Conservation (phyloP, 2,113 vertebrate species). For the Percopsis transmontana region DNA sequence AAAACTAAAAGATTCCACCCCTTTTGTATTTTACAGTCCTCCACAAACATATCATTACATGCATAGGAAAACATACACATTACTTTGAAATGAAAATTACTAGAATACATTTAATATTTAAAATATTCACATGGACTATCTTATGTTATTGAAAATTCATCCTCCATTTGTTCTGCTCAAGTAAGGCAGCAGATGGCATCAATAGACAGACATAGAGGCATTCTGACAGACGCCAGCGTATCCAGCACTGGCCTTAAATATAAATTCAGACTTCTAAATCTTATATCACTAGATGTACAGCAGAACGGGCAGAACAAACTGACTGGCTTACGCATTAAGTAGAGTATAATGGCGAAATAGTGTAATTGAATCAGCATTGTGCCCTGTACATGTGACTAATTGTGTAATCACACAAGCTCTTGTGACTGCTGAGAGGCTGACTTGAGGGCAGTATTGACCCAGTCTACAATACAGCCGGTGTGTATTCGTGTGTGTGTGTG, state of each 20-base stretch:
- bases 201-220: constrained; percentile 21
- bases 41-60: background rate
- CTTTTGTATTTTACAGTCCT: no score
- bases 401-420: constrained; percentile 33
- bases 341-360: constrained; percentile 13
- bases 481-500: constrained; percentile 7
- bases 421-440: constrained; percentile 45
- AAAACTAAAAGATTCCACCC: no score
- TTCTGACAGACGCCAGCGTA: constrained; percentile 15
- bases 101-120: no score
- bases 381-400: constrained; percentile 18
- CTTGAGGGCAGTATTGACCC: constrained; percentile 55
- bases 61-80: no score
- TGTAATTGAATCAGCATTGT: constrained; percentile 43
- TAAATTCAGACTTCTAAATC: constrained; percentile 9
- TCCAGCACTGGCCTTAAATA: constrained; percentile 8
- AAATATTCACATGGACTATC: background rate
- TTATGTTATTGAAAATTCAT: background rate
- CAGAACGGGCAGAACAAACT: constrained; percentile 10
- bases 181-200: constrained; percentile 62
- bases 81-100: no score
- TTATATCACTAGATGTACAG: background rate
- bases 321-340: constrained; percentile 10
- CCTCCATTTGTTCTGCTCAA: constrained; percentile 28
- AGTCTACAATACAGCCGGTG: constrained; percentile 25